Base-by-base conservation (phyloP, 2,113 vertebrate species). In the Echinops telfairi region DNA sequence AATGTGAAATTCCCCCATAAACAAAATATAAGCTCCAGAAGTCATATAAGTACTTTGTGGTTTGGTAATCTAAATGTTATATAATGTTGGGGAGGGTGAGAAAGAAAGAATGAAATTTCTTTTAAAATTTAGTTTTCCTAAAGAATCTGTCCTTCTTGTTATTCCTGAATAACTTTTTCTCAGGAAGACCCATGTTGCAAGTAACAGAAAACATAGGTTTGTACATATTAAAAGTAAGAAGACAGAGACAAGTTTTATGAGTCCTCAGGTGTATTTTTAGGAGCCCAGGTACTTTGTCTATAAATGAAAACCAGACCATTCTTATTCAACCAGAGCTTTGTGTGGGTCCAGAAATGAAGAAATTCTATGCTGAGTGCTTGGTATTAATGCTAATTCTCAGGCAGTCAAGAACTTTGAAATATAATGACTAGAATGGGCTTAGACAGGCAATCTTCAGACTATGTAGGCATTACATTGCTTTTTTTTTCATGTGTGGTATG, bases 171-270 rank as follows among this genome's bases (percentile, higher is more conserved):
- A 88, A 33, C 2, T 71, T 83, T 68, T 82, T 79, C 36, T 62
- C 70, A 57, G 57, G 94, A 89, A 92, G 58, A 38, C 29, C 10
- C 16, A 47, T 19, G 43, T 57, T 43, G 31, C 58, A 89, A 93
- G 84, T 87, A 60, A 62, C 20, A 6, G 11, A 10, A 15, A 87
- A 84, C 73, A 87, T 14, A 9, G 16, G 11, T 43, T 77, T 77
- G 38, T 29, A 15, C 23, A 15, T 25, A 77, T 27, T 40, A 31
- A 88, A 76, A 91, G 31, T 31, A 91, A 43, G 53, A 85, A 93
- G 53, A 64, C 68, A 68, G 73, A 84, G 83, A 86, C 29, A 90
- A 89, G 78, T 68, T 95, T 92, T 71, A 60, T 82, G 91, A 92
- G 77, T 66, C 40, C 47, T 82, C 71, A 88, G 14, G 3, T 78